Evolutionary conservation across 2,888 invertebrate genomes (phyloP), one percentile per base, ranked within the genome.

Genomic region (Lasioglossum figueresi): DNA sequence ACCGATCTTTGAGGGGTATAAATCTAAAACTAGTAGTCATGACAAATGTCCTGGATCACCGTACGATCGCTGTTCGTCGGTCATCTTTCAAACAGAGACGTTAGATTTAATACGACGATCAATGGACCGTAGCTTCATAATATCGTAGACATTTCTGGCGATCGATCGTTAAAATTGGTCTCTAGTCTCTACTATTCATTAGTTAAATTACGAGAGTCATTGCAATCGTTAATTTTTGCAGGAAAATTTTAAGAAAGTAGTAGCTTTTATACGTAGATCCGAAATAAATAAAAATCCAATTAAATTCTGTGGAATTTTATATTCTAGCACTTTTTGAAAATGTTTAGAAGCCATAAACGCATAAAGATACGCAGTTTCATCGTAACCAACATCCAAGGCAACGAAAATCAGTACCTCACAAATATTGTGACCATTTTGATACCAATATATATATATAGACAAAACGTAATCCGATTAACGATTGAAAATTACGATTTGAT

Each of bases 31-130:
- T 84, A 86, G 84, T 81, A 84, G 86, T 71, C 80, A 63, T 91
- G 89, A 90, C 80, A 89, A 89, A 88, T 85, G 84, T 48, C 48
- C 63, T 59, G 79, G 76, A 81, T 88, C 81, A 82, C 76, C 81
- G 5, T 71, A 19, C 56, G 19, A 76, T 59, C 63, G 56, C 43
- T 71, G 68, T 70, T 74, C 73, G 71, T n/a, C 52, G 72, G 77
- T 75, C 71, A 84, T 88, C 82, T 78, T 84, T 89, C 88, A 83
- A 88, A 85, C 70, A 40, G 12, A 63, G 80, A 84, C 82, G 68
- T 89, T 83, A 79, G 78, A 83, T 87, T 85, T 87, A 81, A 84
- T 85, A 81, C 59, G 71, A 76, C 59, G 48, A 45, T 48, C 74
- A 34, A 45, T 56, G 48, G 19, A 23, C 66, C 68, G 73, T 76